These are phyloP conservation scores for Myotis lucifugus DNA, from an alignment of 2,113 vertebrate genomes.

Conservation along the genomic window DNA sequence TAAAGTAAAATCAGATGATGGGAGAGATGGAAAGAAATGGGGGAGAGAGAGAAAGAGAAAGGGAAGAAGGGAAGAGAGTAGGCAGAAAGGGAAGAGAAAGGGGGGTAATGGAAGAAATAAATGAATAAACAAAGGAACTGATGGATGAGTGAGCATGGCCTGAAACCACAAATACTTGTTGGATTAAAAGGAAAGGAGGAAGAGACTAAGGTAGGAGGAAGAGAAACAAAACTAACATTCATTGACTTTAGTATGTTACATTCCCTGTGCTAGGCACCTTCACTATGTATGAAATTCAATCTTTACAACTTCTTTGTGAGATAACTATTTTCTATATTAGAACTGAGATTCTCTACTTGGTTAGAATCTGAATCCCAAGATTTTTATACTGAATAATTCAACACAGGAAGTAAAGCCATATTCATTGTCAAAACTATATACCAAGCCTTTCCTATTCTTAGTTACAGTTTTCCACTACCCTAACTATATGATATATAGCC, in stretches of 20 bases:
- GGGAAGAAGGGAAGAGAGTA: neutral
- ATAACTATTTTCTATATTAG: neutral
- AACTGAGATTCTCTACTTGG: neutral
- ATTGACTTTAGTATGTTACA: neutral
- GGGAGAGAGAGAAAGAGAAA: neutral
- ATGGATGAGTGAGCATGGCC: neutral
- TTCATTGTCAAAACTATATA: neutral
- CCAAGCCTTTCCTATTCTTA: neutral
- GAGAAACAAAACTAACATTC: neutral
- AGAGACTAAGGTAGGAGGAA: neutral
- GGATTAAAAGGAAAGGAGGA: neutral
- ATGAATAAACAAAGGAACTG: neutral
- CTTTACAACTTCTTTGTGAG: neutral
- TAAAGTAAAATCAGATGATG: neutral
- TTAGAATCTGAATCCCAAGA: neutral
- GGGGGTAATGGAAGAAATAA: neutral
- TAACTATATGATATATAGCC: neutral
- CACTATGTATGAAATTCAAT: neutral
- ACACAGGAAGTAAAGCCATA: neutral
- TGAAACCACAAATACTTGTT: neutral
- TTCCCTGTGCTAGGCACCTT: neutral
- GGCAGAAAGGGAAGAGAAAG: neutral
- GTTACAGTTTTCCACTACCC: conserved; percentile 19
- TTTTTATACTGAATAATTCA: neutral
- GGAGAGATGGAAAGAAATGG: neutral